Percentiles rank a stretch among this genome's conserved stretches.
Evolutionary conservation across 2,797 vertebrate genomes (phyloP).

Genomic region (Tinamus major): DNA sequence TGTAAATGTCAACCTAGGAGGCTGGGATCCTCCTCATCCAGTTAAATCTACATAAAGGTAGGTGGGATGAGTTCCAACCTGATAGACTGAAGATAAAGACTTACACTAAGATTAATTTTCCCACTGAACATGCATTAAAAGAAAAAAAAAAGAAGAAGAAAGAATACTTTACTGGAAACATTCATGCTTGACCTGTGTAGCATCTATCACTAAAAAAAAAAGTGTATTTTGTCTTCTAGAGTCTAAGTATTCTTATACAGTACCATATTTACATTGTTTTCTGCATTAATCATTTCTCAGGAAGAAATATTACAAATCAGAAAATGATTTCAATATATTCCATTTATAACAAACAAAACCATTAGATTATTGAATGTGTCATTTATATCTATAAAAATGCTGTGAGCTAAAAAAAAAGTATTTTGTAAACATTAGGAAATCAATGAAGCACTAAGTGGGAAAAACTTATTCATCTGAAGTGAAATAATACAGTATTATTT

Average conservation of each 20-base stretch:
- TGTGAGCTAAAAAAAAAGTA: background rate
- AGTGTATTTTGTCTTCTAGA: background rate
- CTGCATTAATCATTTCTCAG: background rate
- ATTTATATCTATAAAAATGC: background rate
- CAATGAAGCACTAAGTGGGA: background rate
- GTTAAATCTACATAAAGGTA: background rate
- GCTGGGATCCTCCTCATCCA: background rate
- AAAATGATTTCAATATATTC: accelerated
- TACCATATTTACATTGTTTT: background rate
- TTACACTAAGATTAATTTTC: background rate
- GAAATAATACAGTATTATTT: background rate
- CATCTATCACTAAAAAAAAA: background rate
- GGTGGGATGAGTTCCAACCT: background rate
- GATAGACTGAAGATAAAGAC: background rate
- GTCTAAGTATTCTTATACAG: background rate
- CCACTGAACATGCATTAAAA: background rate
- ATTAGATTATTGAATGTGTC: background rate
- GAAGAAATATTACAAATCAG: background rate
- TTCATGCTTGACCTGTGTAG: background rate
- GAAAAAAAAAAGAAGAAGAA: too few species aligned
- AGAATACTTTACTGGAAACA: background rate
- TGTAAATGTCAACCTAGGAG: background rate
- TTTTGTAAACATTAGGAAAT: background rate
- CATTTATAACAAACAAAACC: background rate
- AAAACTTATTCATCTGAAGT: background rate